Evolutionary conservation across 1,140 invertebrate genomes (phyloP).

Genomic region (Papilio glaucus): DNA sequence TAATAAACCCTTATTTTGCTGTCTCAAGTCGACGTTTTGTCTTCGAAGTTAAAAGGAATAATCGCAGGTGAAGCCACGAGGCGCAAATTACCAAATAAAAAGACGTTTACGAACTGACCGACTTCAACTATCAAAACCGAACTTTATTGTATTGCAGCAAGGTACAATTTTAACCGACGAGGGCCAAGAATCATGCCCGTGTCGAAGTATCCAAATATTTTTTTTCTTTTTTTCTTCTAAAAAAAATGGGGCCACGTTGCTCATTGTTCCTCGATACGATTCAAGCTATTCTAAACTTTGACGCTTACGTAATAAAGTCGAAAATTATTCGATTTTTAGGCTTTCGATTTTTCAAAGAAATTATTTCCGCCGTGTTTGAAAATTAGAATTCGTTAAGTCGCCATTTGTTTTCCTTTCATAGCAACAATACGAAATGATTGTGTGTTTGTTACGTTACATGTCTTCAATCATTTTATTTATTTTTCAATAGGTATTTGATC

Average conservation of each 20-base stretch:
- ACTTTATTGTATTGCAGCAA: not conserved
- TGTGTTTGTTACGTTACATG: slow-evolving; percentile 16
- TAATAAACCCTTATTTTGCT: slow-evolving; percentile 39
- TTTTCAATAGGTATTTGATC: not conserved
- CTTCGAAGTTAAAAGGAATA: slow-evolving; percentile 39
- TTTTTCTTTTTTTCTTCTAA: slow-evolving; percentile 39
- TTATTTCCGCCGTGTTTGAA: slow-evolving; percentile 38
- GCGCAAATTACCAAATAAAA: slow-evolving; percentile 39
- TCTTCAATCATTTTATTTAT: not conserved
- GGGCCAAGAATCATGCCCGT: slow-evolving; percentile 31
- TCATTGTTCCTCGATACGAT: slow-evolving; percentile 41
- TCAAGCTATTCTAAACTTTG: slow-evolving; percentile 34
- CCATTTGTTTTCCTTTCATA: slow-evolving; percentile 32
- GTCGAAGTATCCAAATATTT: slow-evolving; percentile 49
- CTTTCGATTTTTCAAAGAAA: slow-evolving; percentile 38
- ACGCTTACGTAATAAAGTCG: not conserved
- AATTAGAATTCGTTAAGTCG: slow-evolving; percentile 39
- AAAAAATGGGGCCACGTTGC: slow-evolving; percentile 45
- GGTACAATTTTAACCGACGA: slow-evolving; percentile 28
- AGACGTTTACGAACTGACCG: slow-evolving; percentile 24
- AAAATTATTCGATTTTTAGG: not conserved
- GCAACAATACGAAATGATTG: slow-evolving; percentile 13
- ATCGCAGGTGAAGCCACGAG: slow-evolving; percentile 39
- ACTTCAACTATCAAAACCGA: not conserved
- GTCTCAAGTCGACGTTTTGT: slow-evolving; percentile 38